These are phyloP conservation scores for Orius insidiosus DNA, from an alignment of 1,140 invertebrate genomes.

Conservation along the genomic window DNA sequence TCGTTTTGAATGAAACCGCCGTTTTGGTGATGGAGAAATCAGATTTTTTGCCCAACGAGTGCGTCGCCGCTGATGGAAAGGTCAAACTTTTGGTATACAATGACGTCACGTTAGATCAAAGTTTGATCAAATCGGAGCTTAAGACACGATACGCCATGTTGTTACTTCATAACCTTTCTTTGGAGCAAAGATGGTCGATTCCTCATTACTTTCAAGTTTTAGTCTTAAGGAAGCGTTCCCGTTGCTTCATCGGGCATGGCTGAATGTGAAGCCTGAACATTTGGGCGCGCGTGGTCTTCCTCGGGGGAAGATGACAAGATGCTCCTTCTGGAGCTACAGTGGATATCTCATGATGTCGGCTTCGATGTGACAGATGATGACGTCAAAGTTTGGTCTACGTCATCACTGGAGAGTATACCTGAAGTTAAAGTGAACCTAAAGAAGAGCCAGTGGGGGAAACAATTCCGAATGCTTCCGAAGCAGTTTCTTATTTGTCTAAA, in stretches of 20 bases:
- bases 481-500: slow-evolving; percentile 27
- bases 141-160: slow-evolving; percentile 27
- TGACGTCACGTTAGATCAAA: slow-evolving; percentile 24
- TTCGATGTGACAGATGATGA: slow-evolving; percentile 28
- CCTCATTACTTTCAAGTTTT: slow-evolving; percentile 25
- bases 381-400: slow-evolving; percentile 26
- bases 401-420: slow-evolving; percentile 12
- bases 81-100: slow-evolving; percentile 25
- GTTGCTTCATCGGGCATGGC: slow-evolving; percentile 31
- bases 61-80: slow-evolving; percentile 26
- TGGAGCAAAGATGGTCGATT: slow-evolving; percentile 20
- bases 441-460: slow-evolving; percentile 18
- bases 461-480: slow-evolving; percentile 27
- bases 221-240: slow-evolving; percentile 33
- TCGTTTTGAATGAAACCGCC: slow-evolving; percentile 30
- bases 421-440: slow-evolving; percentile 17
- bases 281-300: slow-evolving; percentile 26
- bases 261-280: slow-evolving; percentile 30
- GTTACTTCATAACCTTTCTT: slow-evolving; percentile 21
- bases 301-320: slow-evolving; percentile 22
- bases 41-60: slow-evolving; percentile 27
- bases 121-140: slow-evolving; percentile 27
- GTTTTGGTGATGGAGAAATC: slow-evolving; percentile 28
- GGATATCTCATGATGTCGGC: slow-evolving; percentile 27
- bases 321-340: slow-evolving; percentile 26